Evolutionary conservation across 1,140 invertebrate genomes (phyloP).

Genomic region (Nilaparvata lugens): DNA sequence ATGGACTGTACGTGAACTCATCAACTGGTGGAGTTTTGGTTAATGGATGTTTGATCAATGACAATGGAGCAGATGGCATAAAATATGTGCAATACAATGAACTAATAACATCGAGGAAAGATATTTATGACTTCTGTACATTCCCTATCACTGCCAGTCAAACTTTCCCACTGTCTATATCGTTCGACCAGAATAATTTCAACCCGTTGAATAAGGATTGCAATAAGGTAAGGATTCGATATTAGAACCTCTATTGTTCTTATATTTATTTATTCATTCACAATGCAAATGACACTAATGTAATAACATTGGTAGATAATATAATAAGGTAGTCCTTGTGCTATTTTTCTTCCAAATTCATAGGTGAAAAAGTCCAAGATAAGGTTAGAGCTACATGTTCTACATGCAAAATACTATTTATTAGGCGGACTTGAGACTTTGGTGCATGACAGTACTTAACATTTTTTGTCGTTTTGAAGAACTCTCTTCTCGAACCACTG

Average conservation of each 20-base stretch:
- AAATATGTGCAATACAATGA: constrained; percentile 69
- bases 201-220: constrained; percentile 55
- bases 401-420: too few species aligned
- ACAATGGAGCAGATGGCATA: constrained; percentile 80
- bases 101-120: constrained; percentile 59
- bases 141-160: constrained; percentile 69
- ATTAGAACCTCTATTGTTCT: constrained; percentile 3
- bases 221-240: constrained; percentile 50
- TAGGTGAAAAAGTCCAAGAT: too few species aligned
- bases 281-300: too few species aligned
- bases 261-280: too few species aligned
- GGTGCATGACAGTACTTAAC: too few species aligned
- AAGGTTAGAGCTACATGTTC: neutral
- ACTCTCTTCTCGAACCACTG: too few species aligned
- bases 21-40: constrained; percentile 65
- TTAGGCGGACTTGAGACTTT: too few species aligned
- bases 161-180: constrained; percentile 70
- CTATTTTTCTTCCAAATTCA: too few species aligned
- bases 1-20: constrained; percentile 82
- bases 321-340: too few species aligned
- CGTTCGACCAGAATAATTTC: constrained; percentile 64
- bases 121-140: constrained; percentile 73
- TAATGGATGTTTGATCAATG: constrained; percentile 57
- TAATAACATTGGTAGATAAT: too few species aligned
- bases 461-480: too few species aligned